A percentile compares a stretch with the other conserved stretches of the same genome.
Evolutionary conservation across 2,797 vertebrate species (phyloP).

Genomic region (Denticeps clupeoides): DNA sequence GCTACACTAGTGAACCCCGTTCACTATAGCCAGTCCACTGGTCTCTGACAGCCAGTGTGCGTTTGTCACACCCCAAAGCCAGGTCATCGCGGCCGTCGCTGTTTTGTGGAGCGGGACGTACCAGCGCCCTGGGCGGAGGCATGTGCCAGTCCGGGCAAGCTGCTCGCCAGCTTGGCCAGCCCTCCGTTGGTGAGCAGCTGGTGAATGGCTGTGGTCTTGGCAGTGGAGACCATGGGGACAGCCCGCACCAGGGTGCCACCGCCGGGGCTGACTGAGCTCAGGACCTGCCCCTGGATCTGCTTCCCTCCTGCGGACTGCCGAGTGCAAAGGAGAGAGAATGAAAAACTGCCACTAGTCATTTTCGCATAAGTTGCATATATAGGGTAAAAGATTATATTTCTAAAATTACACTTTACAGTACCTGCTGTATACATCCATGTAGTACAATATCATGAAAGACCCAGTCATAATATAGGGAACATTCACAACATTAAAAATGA

Average conservation of each 20-base stretch:
- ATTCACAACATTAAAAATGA: no score
- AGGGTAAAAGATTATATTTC: background rate
- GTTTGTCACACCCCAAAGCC: slow-evolving; percentile 14
- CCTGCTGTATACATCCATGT: no score
- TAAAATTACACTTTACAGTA: no score
- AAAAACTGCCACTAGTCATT: background rate
- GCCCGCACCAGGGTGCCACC: slow-evolving; percentile 71
- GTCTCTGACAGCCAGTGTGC: background rate
- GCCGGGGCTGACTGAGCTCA: slow-evolving; percentile 60
- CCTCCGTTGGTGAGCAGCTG: slow-evolving; percentile 87
- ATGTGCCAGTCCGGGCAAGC: slow-evolving; percentile 85
- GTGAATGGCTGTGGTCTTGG: slow-evolving; percentile 87
- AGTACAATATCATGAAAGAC: no score
- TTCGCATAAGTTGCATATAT: background rate
- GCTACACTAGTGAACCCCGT: no score
- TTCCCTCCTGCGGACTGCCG: slow-evolving; percentile 62
- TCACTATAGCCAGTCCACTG: slow-evolving; percentile 25
- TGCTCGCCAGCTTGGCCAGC: slow-evolving; percentile 85
- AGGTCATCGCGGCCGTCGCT: slow-evolving; percentile 53
- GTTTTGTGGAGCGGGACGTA: slow-evolving; percentile 65
- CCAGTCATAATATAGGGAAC: no score
- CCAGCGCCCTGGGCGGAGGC: slow-evolving; percentile 83
- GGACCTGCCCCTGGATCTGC: slow-evolving; percentile 58
- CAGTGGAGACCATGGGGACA: slow-evolving; percentile 76
- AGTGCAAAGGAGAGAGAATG: background rate